These are phyloP conservation scores for Potamarius usumacintae DNA, from an alignment of 2,113 vertebrate species.

Conservation along the genomic window DNA sequence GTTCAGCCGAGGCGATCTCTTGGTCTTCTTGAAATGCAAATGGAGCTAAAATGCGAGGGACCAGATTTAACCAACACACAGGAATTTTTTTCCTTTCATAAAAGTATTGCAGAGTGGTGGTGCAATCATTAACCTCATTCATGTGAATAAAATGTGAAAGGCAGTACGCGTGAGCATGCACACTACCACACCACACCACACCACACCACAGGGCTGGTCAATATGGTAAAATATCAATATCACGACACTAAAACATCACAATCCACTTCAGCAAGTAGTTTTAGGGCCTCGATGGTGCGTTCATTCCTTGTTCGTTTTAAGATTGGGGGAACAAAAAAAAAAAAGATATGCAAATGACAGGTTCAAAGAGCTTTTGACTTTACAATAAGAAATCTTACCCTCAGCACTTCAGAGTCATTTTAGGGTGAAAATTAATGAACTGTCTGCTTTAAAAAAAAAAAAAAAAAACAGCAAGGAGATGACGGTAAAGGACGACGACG, in stretches of 20 bases:
- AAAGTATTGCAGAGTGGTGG: constrained; percentile 28
- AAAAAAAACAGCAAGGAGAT: not conserved
- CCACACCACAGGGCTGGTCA: not conserved
- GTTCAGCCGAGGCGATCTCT: constrained; percentile 44
- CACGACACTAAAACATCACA: too few relatives aligned
- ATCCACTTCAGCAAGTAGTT: not conserved
- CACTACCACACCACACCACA: not conserved
- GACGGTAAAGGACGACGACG: not conserved
- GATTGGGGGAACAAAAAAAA: not conserved
- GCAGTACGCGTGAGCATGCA: constrained; percentile 17
- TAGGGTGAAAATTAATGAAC: not conserved
- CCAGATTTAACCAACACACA: constrained; percentile 33
- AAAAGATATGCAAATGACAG: accelerated
- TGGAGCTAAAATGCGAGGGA: constrained; percentile 47
- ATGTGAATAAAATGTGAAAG: constrained; percentile 18
- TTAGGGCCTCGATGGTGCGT: not conserved
- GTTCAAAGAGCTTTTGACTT: not conserved
- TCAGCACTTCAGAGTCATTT: not conserved
- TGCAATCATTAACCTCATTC: constrained; percentile 11
- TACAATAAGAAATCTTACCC: not conserved
- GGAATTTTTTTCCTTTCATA: not conserved
- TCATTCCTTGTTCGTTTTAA: not conserved
- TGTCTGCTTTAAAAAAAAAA: not conserved
- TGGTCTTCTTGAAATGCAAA: constrained; percentile 51
- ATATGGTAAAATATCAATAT: not conserved